Conservation (phyloP, 2,113 vertebrate species). For the Phalacrocorax aristotelis region DNA sequence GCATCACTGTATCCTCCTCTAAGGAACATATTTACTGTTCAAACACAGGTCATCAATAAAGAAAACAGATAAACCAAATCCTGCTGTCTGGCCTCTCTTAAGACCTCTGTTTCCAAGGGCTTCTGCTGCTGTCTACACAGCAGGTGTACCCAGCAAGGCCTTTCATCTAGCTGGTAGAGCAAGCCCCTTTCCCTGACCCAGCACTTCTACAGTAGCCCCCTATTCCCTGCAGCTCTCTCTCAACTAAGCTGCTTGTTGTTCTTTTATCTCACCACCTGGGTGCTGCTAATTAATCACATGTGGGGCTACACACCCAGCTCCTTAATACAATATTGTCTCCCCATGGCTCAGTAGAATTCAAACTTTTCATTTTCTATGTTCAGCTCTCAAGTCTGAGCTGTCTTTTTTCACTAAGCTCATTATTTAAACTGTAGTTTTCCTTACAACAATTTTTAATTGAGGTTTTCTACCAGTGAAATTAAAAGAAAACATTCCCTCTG, state of each 20-base stretch:
- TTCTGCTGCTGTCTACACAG: background rate
- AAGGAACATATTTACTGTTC: background rate
- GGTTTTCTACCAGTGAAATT: background rate
- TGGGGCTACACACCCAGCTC: background rate
- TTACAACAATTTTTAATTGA: background rate
- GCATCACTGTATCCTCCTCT: background rate
- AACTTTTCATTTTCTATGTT: background rate
- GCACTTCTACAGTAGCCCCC: background rate
- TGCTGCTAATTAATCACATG: background rate
- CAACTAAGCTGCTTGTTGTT: background rate
- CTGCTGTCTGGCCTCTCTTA: background rate
- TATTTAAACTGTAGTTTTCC: background rate
- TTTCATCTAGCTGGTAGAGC: background rate
- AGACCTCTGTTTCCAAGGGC: background rate
- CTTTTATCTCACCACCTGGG: conserved; percentile 24
- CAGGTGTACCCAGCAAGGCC: background rate
- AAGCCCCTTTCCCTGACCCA: background rate
- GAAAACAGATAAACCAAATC: background rate
- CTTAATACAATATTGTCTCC: background rate
- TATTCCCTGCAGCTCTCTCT: background rate
- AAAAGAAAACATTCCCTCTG: background rate
- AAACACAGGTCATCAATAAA: background rate
- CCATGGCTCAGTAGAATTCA: too few relatives aligned
- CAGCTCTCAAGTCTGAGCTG: background rate
- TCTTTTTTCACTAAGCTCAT: background rate